Evolutionary conservation across 2,797 vertebrate species (phyloP), one percentile per base, ranked within the genome.

Genomic region (Diplodus sargus): DNA sequence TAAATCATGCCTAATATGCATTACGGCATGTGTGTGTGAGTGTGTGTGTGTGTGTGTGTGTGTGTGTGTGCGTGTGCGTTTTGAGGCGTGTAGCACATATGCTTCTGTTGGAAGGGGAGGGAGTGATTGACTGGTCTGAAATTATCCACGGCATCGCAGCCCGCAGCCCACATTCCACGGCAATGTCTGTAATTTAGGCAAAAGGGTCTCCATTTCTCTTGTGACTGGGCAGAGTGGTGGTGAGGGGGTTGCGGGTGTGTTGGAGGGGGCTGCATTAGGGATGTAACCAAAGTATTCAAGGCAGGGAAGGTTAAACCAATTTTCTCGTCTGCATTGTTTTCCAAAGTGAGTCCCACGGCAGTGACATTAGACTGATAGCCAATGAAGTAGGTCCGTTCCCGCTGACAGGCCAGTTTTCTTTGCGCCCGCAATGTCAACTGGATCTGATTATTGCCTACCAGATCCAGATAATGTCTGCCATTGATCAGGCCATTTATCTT

Each of bases 401-500:
- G 83, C 89, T 91, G 90, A 92, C 88, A 90, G 89, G 78, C 88
- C 60, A 16, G 56, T 79, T 82, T 85, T 89, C 59, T 87, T 67
- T 81, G 70, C 28, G 10, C 63, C 73, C 49, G 18, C 85, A 78
- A 91, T 64, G 84, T 92, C 83, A 84, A 89, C 88, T 89, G 84
- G 85, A 90, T 91, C 88, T 89, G 93, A 94, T 93, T 93, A 92
- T 92, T 92, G 90, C 91, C 93, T 83, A 85, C 88, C 85, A 92
- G 90, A 92, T 92, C 85, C 87, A 94, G 94, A 95, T 95, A 92
- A 94, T 90, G 91, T 90, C 91, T 86, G 86, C 85, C 90, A 93
- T 92, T 89, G 91, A 92, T 92, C 92, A 83, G 87, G 82, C 87
- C 90, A 92, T 95, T 94, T 89, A 91, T 90, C 89, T 92, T 85